Evolutionary conservation across 1,140 invertebrate genomes (phyloP).

Genomic region (Monomorium pharaonis): DNA sequence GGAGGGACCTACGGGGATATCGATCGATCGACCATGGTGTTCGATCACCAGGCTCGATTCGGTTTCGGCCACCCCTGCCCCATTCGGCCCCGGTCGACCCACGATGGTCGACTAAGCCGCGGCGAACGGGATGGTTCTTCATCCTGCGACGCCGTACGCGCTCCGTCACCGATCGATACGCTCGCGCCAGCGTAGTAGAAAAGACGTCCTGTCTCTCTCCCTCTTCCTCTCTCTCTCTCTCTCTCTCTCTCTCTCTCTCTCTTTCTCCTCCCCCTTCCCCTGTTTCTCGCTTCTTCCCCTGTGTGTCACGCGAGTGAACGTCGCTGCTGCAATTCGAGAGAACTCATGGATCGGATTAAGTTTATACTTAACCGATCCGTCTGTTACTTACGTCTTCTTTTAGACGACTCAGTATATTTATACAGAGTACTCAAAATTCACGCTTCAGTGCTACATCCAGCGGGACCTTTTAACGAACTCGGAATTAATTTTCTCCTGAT

Average conservation of each 20-base stretch:
- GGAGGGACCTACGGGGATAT: not conserved
- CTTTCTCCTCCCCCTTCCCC: not conserved
- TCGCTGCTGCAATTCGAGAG: not conserved
- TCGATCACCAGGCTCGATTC: conserved; percentile 49
- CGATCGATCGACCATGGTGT: conserved; percentile 6
- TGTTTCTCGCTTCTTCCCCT: conserved; percentile 2
- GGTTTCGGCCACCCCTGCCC: conserved; percentile 12
- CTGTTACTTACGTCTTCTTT: not conserved
- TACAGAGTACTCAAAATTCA: not conserved
- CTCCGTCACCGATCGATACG: conserved; percentile 67
- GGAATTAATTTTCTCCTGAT: not conserved
- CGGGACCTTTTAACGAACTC: not conserved
- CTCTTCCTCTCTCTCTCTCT: not conserved
- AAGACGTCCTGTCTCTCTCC: conserved; percentile 51
- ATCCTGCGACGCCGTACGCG: conserved; percentile 68
- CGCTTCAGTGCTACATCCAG: not conserved
- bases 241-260: not conserved
- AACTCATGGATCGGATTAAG: conserved; percentile 41
- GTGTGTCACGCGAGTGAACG: conserved; percentile 43
- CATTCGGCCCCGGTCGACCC: conserved; percentile 50
- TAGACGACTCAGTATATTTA: not conserved
- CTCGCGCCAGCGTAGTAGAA: conserved; percentile 72
- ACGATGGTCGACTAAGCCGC: conserved; percentile 72
- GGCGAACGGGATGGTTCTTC: conserved; percentile 67
- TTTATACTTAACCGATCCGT: not conserved